phyloP scores from a whole-genome alignment of 2,113 vertebrate genomes.

The Eulemur rufifrons region DNA sequence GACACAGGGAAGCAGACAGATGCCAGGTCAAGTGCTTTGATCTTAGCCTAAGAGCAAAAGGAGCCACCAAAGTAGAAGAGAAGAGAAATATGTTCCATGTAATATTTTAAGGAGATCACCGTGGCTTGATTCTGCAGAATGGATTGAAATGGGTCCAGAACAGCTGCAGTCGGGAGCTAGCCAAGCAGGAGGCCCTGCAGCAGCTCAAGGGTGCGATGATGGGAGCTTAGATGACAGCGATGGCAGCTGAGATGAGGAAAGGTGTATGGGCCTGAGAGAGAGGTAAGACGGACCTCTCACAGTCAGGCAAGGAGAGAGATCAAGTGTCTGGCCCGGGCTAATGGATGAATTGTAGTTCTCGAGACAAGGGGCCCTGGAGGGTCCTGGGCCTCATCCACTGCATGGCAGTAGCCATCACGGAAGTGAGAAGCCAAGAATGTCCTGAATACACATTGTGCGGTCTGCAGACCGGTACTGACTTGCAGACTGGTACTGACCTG shows the following conservation, averaged over 20 bases:
- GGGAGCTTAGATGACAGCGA: not conserved
- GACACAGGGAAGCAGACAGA: not conserved
- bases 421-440: not conserved
- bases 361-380: not conserved
- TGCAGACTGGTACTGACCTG: not conserved
- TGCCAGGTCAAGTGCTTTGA: not conserved
- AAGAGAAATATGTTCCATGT: not conserved
- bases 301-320: not conserved
- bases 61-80: not conserved
- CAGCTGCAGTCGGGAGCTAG: no score
- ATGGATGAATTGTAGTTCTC: not conserved
- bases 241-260: not conserved
- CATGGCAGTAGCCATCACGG: rapidly evolving
- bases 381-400: not conserved
- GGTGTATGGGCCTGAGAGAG: not conserved
- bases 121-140: not conserved
- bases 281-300: not conserved
- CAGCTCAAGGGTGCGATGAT: not conserved
- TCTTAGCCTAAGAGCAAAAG: not conserved
- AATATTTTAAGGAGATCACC: not conserved
- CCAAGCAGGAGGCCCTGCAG: not conserved
- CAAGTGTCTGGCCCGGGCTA: not conserved
- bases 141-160: not conserved
- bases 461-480: not conserved
- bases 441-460: not conserved